Conservation (phyloP, 2,797 vertebrate genomes). For the Menidia menidia region DNA sequence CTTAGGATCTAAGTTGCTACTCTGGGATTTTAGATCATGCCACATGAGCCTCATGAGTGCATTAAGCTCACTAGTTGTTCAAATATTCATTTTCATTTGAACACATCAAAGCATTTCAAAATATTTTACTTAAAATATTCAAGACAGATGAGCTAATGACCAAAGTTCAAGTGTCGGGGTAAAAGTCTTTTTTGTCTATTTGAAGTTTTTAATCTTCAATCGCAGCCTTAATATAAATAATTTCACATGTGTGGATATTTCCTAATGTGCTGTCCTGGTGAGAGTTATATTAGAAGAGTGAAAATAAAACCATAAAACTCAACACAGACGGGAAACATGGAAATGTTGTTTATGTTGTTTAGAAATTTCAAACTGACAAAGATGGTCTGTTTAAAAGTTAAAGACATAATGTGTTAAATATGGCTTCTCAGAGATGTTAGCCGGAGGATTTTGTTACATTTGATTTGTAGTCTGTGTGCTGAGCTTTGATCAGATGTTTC, state of each 20-base stretch:
- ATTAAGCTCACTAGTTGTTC: background rate
- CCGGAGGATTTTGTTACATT: background rate
- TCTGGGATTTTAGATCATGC: conserved; percentile 6
- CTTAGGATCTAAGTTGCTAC: conserved; percentile 14
- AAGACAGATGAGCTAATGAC: background rate
- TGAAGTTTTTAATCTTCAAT: background rate
- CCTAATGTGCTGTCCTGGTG: background rate
- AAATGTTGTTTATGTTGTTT: background rate
- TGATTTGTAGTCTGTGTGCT: background rate
- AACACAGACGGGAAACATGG: background rate
- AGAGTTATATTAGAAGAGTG: background rate
- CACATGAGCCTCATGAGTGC: conserved; percentile 17
- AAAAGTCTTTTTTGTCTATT: background rate
- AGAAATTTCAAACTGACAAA: background rate
- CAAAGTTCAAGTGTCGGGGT: background rate
- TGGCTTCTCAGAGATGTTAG: background rate
- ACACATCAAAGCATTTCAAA: conserved; percentile 2
- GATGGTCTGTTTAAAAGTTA: background rate
- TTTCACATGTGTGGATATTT: background rate
- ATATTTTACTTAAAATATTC: background rate
- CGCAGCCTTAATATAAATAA: background rate
- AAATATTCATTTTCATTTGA: background rate
- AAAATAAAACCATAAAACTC: background rate
- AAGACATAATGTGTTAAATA: background rate
- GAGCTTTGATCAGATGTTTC: background rate